A percentile compares a stretch with the other conserved stretches of the same genome.
These are phyloP conservation scores for Cydia pomonella DNA, from an alignment of 1,140 invertebrate species.

Conservation along the genomic window DNA sequence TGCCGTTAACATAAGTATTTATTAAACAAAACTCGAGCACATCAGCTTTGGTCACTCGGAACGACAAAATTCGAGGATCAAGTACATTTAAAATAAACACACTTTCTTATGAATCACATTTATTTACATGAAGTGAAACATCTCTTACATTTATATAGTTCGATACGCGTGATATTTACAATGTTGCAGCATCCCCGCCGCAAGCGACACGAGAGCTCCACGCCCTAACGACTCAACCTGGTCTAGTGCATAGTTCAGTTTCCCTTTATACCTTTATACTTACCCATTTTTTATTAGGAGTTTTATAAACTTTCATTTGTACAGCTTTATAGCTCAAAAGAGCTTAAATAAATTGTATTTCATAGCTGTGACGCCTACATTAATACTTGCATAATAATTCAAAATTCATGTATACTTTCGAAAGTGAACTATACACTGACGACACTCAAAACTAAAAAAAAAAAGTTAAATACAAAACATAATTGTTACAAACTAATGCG, in stretches of 20 bases:
- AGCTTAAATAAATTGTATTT: too few species aligned
- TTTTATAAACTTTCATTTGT: too few species aligned
- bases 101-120: constrained; percentile 26
- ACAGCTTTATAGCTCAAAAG: too few species aligned
- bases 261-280: background rate
- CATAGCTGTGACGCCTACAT: too few species aligned
- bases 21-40: too few species aligned
- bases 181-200: background rate
- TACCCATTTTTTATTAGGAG: background rate
- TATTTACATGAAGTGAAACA: constrained; percentile 33
- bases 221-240: background rate
- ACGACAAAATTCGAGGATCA: too few species aligned
- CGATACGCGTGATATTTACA: constrained; percentile 30
- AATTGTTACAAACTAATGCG: background rate
- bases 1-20: too few species aligned
- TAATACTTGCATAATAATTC: background rate
- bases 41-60: too few species aligned
- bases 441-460: background rate
- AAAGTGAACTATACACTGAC: constrained; percentile 5
- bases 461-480: constrained; percentile 1
- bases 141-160: constrained; percentile 11
- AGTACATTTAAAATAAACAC: background rate
- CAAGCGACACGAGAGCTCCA: background rate
- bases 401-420: background rate
- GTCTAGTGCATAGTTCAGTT: background rate